Conservation (phyloP, 2,888 invertebrate genomes). For the Hydropsyche betteni region DNA sequence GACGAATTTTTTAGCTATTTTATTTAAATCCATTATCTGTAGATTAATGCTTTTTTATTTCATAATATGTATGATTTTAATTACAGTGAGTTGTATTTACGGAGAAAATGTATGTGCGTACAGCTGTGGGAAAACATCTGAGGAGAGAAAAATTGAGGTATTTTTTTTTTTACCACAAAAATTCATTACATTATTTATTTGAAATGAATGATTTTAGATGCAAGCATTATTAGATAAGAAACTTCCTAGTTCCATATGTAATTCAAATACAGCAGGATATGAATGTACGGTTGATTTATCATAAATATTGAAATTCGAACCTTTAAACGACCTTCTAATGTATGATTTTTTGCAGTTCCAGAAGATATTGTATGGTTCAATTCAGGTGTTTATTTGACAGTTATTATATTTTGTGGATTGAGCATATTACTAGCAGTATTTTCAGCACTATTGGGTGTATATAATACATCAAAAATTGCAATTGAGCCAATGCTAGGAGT, state of each 20-base stretch:
- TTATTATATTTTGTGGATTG: slow-evolving; percentile 57
- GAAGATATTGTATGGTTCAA: slow-evolving; percentile 44
- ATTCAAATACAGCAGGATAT: no score
- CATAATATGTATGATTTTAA: neutral
- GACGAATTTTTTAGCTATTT: neutral
- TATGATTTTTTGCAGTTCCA: slow-evolving; percentile 1
- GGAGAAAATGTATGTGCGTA: slow-evolving; percentile 44
- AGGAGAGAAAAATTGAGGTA: slow-evolving; percentile 45
- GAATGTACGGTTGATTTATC: no score
- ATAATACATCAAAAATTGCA: slow-evolving; percentile 62
- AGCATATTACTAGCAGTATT: slow-evolving; percentile 56
- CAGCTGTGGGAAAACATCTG: slow-evolving; percentile 44
- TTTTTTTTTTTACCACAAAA: neutral
- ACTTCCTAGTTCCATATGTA: no score
- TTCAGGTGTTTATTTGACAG: slow-evolving; percentile 57
- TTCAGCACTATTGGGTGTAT: slow-evolving; percentile 58
- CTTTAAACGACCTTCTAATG: no score
- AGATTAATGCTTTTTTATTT: slow-evolving; percentile 27
- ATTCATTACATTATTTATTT: neutral
- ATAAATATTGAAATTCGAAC: no score
- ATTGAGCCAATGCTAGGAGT: slow-evolving; percentile 62
- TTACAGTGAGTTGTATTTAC: slow-evolving; percentile 46
- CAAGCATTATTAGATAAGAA: neutral
- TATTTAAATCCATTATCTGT: slow-evolving; percentile 14
- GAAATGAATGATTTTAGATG: neutral